Evolutionary conservation across 2,113 vertebrate species (phyloP), one percentile per base, ranked within the genome.

Genomic region (Myiozetetes cayanensis): DNA sequence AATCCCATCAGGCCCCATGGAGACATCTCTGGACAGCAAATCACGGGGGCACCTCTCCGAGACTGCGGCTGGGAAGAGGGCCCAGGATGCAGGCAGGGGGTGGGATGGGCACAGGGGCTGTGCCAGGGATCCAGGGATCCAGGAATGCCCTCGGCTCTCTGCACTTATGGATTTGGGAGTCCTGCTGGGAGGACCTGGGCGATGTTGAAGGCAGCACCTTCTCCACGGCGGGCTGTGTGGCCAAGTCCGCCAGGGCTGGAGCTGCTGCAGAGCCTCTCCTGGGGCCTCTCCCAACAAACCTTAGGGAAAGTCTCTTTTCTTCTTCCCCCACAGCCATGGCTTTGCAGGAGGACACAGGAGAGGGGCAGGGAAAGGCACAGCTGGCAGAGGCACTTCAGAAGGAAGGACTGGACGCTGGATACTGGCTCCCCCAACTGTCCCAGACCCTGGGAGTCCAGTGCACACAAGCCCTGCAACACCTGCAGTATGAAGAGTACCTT

Each of bases 341-440:
- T 55, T 56, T 8, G 4, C 23, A 31, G 53, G 7, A 46, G 2
- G 31, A 75, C 8, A 12, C 1, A 0, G 3, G 1, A 12, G 31
- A 79, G 4, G n/a, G 46, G 9, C 20, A 52, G 5, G 23, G 53
- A 11, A n/a, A 63, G 20, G 37, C 31, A 13, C 39, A 61, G 11
- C 53, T 98, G 66, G 67, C 49, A 70, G 24, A 96, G 25, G 72
- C 56, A 16, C 77, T 97, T 25, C 28, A 14, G 72, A 35, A 93
- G 18, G 90, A 77, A 71, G 97, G 85, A 7, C 58, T 98, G 77
- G 77, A 78, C 74, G 6, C 7, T 31, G 39, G 11, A 3, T 87
- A 88, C 47, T 97, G 96, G 97, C 27, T 97, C 10, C 88, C 95
- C 27, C 95, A 85, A 18, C 56, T 97, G 18, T 56, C 50, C 0